Percentiles rank a stretch among this genome's conserved stretches.
Evolutionary conservation across 2,113 vertebrate genomes (phyloP).

Genomic region (Eolophus roseicapilla): DNA sequence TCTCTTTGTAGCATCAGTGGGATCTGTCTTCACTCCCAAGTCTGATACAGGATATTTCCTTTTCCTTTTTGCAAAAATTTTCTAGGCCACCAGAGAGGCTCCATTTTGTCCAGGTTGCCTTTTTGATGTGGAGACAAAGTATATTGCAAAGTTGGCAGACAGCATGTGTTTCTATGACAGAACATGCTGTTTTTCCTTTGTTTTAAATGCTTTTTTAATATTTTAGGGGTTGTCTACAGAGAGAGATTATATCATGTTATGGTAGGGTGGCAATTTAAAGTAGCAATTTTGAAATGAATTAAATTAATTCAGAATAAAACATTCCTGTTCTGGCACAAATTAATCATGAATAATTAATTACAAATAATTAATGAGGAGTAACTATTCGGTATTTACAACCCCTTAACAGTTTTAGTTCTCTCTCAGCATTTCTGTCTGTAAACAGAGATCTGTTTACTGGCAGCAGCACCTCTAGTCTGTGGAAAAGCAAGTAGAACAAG

Average conservation of each 20-base stretch:
- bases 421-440: not conserved
- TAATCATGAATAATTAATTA: constrained; percentile 68
- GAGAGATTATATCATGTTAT: constrained; percentile 61
- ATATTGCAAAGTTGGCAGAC: not conserved
- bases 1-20: not conserved
- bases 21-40: not conserved
- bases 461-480: not conserved
- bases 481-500: not conserved
- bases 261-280: constrained; percentile 58
- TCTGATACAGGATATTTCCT: not conserved
- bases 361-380: constrained; percentile 63
- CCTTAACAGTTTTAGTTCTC: constrained; percentile 36
- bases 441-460: constrained; percentile 4
- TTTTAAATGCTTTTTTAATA: constrained; percentile 65
- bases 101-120: constrained; percentile 22
- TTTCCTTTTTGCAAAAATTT: not conserved
- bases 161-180: not conserved
- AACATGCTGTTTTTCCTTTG: not conserved
- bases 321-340: constrained; percentile 63
- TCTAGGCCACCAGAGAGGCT: not conserved
- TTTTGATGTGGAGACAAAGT: not conserved
- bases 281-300: constrained; percentile 63
- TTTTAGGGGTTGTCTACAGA: constrained; percentile 62
- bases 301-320: constrained; percentile 66
- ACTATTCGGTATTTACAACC: constrained; percentile 60